These are phyloP conservation scores for Denticeps clupeoides DNA, from an alignment of 2,797 vertebrate species.

Conservation along the genomic window DNA sequence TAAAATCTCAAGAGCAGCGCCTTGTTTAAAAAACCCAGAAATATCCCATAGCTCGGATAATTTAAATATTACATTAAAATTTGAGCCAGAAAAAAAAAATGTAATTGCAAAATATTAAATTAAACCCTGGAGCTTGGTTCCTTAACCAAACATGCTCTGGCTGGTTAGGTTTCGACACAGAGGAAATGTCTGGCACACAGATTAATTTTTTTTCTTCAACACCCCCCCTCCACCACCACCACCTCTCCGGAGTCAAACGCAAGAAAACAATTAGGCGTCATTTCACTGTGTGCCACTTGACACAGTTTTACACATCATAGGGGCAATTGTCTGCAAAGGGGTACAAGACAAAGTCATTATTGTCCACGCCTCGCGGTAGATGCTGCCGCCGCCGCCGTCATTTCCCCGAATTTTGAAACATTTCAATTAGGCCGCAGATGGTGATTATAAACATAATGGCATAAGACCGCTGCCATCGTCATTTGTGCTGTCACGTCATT, in stretches of 20 bases:
- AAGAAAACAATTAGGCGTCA: conserved; percentile 71
- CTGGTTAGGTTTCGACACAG: conserved; percentile 65
- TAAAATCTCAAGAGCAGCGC: conserved; percentile 32
- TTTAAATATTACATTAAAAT: conserved; percentile 71
- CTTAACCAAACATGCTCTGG: conserved; percentile 68
- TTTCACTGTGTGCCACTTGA: conserved; percentile 62
- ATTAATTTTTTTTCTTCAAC: conserved; percentile 51
- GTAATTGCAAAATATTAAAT: conserved; percentile 69
- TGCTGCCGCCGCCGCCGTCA: conserved; percentile 54
- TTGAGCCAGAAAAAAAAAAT: conserved; percentile 44
- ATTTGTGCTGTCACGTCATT: conserved; percentile 43
- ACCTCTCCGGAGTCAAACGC: conserved; percentile 64
- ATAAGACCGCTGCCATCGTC: conserved; percentile 44
- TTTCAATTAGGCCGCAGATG: conserved; percentile 64
- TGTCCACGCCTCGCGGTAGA: conserved; percentile 46
- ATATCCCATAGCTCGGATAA: conserved; percentile 69
- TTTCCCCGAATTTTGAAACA: conserved; percentile 57
- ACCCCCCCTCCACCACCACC: conserved; percentile 2
- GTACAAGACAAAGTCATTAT: conserved; percentile 62
- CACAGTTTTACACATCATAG: conserved; percentile 67
- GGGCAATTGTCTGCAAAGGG: conserved; percentile 64
- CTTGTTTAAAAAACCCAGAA: conserved; percentile 43
- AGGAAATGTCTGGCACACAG: conserved; percentile 63
- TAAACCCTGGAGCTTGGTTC: conserved; percentile 65
- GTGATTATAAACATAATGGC: conserved; percentile 55